These are phyloP conservation scores for Tortricodes alternella DNA, from an alignment of 2,888 invertebrate species.

Conservation along the genomic window DNA sequence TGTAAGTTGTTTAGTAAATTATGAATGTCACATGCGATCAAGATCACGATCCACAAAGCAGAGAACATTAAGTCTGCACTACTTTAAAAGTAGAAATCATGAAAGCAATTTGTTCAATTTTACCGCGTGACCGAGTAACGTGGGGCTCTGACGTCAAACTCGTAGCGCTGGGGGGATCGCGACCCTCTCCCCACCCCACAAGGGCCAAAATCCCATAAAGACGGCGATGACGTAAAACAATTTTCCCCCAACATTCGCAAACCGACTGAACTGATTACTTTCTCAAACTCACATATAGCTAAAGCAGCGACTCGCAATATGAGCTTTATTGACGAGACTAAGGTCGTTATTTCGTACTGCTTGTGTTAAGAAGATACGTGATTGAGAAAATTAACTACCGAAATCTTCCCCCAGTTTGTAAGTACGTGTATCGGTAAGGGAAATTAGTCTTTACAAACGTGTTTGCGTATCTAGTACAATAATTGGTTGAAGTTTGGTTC, in stretches of 20 bases:
- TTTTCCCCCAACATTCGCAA: no score
- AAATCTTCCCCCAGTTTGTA: constrained; percentile 1
- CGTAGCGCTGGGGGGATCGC: constrained; percentile 72
- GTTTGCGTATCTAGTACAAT: no score
- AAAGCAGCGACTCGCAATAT: no score
- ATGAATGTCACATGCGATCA: no score
- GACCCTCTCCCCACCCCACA: constrained; percentile 48
- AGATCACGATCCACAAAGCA: no score
- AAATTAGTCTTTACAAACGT: constrained; percentile 42
- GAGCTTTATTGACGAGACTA: no score
- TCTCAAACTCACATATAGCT: no score
- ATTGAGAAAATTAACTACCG: constrained; percentile 59
- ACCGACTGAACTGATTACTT: no score
- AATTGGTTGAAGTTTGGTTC: no score
- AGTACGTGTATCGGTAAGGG: constrained; percentile 45
- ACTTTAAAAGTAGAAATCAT: neutral
- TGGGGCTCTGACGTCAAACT: constrained; percentile 72
- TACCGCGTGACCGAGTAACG: constrained; percentile 42
- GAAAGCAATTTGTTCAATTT: constrained; percentile 29
- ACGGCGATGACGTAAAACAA: constrained; percentile 34
- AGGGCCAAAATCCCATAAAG: constrained; percentile 50
- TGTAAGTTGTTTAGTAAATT: no score
- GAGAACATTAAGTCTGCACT: neutral
- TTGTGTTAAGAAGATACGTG: no score
- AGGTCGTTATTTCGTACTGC: no score